A percentile compares a stretch with the other conserved stretches of the same genome.
phyloP scores from a whole-genome alignment of 2,113 vertebrate species.

The Terrapene triunguis region DNA sequence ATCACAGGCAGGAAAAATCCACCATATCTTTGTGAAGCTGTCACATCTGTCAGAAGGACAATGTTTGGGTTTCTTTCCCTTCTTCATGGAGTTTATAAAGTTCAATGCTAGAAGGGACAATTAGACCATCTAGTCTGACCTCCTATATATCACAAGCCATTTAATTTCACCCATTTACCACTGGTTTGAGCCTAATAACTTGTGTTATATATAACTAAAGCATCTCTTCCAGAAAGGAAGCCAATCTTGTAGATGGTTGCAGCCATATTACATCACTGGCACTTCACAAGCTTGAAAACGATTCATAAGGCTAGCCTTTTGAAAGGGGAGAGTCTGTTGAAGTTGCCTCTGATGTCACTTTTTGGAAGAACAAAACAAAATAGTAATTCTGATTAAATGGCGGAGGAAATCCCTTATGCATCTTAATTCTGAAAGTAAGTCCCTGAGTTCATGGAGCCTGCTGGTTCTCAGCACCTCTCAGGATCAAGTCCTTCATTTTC shows the following conservation, averaged over 20 bases:
- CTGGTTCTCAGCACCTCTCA: rapidly evolving
- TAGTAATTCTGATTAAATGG: not conserved
- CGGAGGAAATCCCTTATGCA: not conserved
- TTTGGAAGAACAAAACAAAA: not conserved
- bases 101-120: not conserved
- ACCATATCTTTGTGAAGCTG: not conserved
- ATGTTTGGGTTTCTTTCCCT: not conserved
- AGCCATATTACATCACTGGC: not conserved
- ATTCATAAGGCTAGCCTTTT: not conserved
- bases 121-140: not conserved
- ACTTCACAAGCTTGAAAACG: not conserved
- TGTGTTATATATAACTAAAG: not conserved
- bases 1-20: not conserved
- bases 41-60: not conserved
- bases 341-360: not conserved
- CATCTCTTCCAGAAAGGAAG: not conserved
- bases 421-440: not conserved
- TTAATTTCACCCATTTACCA: not conserved
- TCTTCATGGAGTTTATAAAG: not conserved
- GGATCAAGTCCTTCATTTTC: not conserved
- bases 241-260: not conserved
- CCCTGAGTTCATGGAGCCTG: not conserved
- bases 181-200: not conserved
- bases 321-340: slow-evolving; percentile 22
- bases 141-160: not conserved